These are phyloP conservation scores for Noctuana brunneofusca DNA, from an alignment of 2,888 invertebrate genomes.

Conservation along the genomic window DNA sequence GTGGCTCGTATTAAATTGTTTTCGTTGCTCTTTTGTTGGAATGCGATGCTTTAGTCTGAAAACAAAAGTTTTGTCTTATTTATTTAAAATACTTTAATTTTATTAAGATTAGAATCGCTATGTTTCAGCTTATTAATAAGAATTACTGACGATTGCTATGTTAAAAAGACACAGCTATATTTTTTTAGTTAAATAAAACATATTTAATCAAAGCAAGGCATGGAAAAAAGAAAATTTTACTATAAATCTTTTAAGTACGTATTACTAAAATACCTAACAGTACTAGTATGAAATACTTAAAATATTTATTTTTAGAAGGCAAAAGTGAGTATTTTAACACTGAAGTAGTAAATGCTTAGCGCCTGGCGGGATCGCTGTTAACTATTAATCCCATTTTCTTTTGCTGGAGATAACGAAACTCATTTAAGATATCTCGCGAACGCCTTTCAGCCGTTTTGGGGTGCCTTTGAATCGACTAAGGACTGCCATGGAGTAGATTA, in stretches of 20 bases:
- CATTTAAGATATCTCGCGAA: constrained; percentile 80
- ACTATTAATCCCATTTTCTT: constrained; percentile 81
- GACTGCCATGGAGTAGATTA: constrained; percentile 45
- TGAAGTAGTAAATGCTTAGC: constrained; percentile 60
- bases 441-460: constrained; percentile 77
- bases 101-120: neutral
- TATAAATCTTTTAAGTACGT: too few species aligned
- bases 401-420: constrained; percentile 79
- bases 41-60: neutral
- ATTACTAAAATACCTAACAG: neutral
- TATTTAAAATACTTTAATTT: too few species aligned
- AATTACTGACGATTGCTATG: too few species aligned
- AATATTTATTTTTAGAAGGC: constrained; percentile 42
- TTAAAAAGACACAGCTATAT: too few species aligned
- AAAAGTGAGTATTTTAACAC: constrained; percentile 45
- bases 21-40: constrained; percentile 2
- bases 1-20: constrained; percentile 37
- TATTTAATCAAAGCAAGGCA: too few species aligned
- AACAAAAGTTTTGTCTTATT: neutral
- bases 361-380: constrained; percentile 68
- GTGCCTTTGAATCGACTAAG: constrained; percentile 59
- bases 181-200: too few species aligned
- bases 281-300: constrained; percentile 36
- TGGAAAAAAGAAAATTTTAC: too few species aligned
- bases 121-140: neutral